phyloP scores from a whole-genome alignment of 2,888 invertebrate genomes.

The Noctua fimbriata region DNA sequence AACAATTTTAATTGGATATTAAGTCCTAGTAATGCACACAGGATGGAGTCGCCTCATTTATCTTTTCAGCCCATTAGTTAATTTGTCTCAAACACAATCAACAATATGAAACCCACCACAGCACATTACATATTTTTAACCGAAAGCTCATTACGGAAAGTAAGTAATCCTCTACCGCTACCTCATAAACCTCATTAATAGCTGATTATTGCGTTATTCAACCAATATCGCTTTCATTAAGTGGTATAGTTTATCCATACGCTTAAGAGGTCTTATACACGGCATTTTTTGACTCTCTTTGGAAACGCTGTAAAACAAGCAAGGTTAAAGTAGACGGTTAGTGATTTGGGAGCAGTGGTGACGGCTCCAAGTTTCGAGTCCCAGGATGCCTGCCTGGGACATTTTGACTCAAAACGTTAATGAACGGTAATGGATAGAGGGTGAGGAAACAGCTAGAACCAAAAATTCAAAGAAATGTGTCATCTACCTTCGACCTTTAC shows the following conservation, averaged over 20 bases:
- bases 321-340: background rate
- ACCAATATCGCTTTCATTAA: slow-evolving; percentile 52
- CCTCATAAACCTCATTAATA: slow-evolving; percentile 54
- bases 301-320: background rate
- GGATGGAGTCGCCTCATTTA: background rate
- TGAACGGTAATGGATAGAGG: too few relatives aligned
- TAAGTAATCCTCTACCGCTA: slow-evolving; percentile 50
- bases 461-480: too few relatives aligned
- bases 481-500: too few relatives aligned
- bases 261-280: too few relatives aligned
- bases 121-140: slow-evolving; percentile 14
- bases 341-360: background rate
- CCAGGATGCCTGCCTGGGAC: too few relatives aligned
- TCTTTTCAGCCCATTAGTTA: background rate
- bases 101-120: background rate
- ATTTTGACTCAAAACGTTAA: too few relatives aligned
- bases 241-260: background rate
- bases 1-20: background rate
- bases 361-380: background rate
- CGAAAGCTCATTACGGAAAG: slow-evolving; percentile 30
- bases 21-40: background rate
- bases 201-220: slow-evolving; percentile 50
- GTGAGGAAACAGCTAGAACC: too few relatives aligned
- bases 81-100: background rate
- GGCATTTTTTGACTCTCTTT: background rate